Base-by-base conservation (phyloP, 2,888 invertebrate species). In the Amphipyra berbera region DNA sequence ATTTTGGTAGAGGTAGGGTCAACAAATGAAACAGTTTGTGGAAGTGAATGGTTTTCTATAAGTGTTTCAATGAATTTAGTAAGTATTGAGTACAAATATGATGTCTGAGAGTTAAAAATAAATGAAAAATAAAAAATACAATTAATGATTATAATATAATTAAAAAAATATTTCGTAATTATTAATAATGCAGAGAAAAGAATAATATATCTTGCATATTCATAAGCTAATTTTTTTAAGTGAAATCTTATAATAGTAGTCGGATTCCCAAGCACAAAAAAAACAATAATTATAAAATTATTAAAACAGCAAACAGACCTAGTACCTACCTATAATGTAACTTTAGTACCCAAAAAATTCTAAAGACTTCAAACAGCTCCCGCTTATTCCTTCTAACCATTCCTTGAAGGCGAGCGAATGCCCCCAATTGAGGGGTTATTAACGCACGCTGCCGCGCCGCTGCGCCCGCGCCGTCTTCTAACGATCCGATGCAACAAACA, bases 351-450 rank as follows among this genome's bases (percentile, higher is more conserved):
- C 21, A 21, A 7, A 37, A 40, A 40, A 40, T 15, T 42, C 8
- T 15, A 8, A 15, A 44, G 5, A 27, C 4, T 14, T 12, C 15
- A 41, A 33, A 44, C 50, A 76, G 74, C 79, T 71, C 27, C 7
- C 52, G 48, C 63, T 30, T 52, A 45, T 68, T n/a, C 13, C 46
- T 30, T 50, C 9, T 6, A 52, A 37, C 48, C 12, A 13, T 44
- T 52, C 46, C 52, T 57, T 55, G 67, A 64, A 76, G 57, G 62
- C 70, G 75, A 76, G 79, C 82, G 83, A 83, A 82, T 90, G 91
- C 82, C 85, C 90, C 82, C 89, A 90, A 91, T 91, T 90, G 90
- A 85, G 78, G 83, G 80, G 85, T 89, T 88, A 91, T 90, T 90
- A 91, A 84, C 85, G 88, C 85, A 79, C 67, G 78, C 81, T 78